These are phyloP conservation scores for Agrilus biguttatus DNA, from an alignment of 2,888 invertebrate genomes.

Conservation along the genomic window DNA sequence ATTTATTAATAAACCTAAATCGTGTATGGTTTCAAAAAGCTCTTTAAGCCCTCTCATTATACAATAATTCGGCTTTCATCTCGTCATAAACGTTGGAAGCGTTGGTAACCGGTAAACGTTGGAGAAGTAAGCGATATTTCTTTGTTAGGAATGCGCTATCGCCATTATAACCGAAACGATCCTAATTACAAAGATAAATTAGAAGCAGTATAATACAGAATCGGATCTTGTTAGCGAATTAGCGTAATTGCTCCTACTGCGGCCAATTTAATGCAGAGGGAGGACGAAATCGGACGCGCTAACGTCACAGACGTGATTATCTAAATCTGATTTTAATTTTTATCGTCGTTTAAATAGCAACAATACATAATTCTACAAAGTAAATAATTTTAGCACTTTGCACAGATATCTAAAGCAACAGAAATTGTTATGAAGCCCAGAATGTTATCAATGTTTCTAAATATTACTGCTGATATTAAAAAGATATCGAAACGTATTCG, in stretches of 20 bases:
- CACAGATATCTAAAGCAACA: no score
- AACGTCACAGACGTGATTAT: neutral
- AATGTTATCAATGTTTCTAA: no score
- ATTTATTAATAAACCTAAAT: no score
- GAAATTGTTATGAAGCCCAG: no score
- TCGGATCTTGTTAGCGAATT: slow-evolving; percentile 18
- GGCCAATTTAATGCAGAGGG: slow-evolving; percentile 14
- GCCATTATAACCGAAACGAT: slow-evolving; percentile 11
- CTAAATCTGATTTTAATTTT: slow-evolving; percentile 7
- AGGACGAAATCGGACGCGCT: slow-evolving; percentile 4
- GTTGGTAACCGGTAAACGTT: neutral
- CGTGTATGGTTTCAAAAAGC: no score
- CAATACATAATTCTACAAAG: neutral
- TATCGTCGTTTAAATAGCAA: slow-evolving; percentile 1
- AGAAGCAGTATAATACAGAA: slow-evolving; percentile 15
- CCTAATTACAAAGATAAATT: slow-evolving; percentile 18
- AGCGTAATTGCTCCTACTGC: slow-evolving; percentile 16
- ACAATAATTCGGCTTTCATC: neutral
- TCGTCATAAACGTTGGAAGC: neutral
- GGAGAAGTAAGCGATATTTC: neutral
- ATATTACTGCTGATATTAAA: no score
- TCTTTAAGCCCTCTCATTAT: no score
- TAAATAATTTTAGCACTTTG: no score
- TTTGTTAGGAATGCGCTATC: slow-evolving; percentile 3
- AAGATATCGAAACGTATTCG: no score